Evolutionary conservation across 1,140 invertebrate species (phyloP).

Genomic region (Pseudomyrmex cubaensis): DNA sequence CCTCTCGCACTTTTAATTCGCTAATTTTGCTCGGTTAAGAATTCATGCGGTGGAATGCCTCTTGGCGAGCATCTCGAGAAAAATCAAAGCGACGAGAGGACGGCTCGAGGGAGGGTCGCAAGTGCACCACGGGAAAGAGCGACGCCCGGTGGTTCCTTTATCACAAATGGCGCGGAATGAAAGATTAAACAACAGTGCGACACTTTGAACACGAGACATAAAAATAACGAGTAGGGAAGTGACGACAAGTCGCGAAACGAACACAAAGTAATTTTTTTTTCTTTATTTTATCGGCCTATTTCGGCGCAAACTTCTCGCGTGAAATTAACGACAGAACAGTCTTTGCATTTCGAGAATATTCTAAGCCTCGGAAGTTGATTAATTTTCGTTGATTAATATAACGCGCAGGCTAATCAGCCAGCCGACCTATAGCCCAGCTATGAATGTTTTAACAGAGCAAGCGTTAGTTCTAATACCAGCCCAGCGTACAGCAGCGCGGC

Average conservation of each 20-base stretch:
- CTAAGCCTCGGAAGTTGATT: conserved; percentile 54
- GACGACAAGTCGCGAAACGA: conserved; percentile 15
- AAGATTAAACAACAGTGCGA: conserved; percentile 81
- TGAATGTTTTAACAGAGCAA: conserved; percentile 68
- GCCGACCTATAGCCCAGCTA: conserved; percentile 25
- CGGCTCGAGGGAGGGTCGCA: conserved; percentile 33
- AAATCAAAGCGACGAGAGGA: conserved; percentile 84
- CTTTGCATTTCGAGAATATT: conserved; percentile 46
- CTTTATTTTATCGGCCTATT: background rate
- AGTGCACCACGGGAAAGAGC: conserved; percentile 64
- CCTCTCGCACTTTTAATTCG: conserved; percentile 83
- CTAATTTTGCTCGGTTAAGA: conserved; percentile 84
- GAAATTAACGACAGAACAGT: conserved; percentile 23
- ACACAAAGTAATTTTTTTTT: background rate
- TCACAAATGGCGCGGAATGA: conserved; percentile 82
- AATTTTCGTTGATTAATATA: conserved; percentile 61
- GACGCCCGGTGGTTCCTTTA: conserved; percentile 74
- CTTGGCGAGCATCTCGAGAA: conserved; percentile 81
- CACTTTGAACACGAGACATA: conserved; percentile 50
- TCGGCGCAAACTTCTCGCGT: background rate
- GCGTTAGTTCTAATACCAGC: conserved; percentile 61
- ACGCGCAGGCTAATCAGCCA: conserved; percentile 59
- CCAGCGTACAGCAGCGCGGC: background rate
- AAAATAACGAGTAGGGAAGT: conserved; percentile 39
- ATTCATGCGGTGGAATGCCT: conserved; percentile 83